Percentiles rank a stretch among this genome's conserved stretches.
phyloP scores from a whole-genome alignment of 2,113 vertebrate species.

The Phalacrocorax aristotelis region DNA sequence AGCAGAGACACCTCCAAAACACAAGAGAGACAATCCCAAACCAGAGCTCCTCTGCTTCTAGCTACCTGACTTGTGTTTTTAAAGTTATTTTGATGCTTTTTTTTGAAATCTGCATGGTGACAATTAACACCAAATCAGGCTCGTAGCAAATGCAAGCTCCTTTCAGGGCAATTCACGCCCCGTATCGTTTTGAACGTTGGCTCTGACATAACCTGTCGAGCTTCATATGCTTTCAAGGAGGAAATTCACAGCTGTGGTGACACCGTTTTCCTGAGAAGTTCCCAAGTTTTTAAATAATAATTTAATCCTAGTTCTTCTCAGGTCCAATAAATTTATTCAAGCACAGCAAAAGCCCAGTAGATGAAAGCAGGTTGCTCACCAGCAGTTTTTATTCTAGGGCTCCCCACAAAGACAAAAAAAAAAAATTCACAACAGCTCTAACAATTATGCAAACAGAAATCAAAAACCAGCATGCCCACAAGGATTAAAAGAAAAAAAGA shows the following conservation, averaged over 20 bases:
- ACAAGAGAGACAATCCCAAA: not conserved
- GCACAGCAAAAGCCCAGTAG: not conserved
- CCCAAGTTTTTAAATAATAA: not conserved
- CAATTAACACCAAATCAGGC: not conserved
- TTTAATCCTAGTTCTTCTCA: not conserved
- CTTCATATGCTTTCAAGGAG: not conserved
- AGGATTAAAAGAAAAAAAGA: not conserved
- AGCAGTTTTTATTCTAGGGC: not conserved
- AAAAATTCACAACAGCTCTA: constrained; percentile 40
- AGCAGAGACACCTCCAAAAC: not conserved
- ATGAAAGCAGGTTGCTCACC: constrained; percentile 13
- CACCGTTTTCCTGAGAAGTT: not conserved
- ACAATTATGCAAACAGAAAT: constrained; percentile 53
- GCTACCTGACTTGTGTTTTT: not conserved
- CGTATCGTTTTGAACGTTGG: accelerated
- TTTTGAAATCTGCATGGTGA: not conserved
- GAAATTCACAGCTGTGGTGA: not conserved
- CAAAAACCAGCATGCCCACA: constrained; percentile 56
- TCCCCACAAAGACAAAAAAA: constrained; percentile 3
- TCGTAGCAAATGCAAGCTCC: not conserved
- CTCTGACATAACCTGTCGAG: not conserved
- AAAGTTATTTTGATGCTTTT: not conserved
- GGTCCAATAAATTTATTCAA: not conserved
- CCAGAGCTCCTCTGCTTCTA: not conserved
- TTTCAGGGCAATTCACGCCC: not conserved